Evolutionary conservation across 2,888 invertebrate species (phyloP), one percentile per base, ranked within the genome.

Genomic region (Cephus spinipes): DNA sequence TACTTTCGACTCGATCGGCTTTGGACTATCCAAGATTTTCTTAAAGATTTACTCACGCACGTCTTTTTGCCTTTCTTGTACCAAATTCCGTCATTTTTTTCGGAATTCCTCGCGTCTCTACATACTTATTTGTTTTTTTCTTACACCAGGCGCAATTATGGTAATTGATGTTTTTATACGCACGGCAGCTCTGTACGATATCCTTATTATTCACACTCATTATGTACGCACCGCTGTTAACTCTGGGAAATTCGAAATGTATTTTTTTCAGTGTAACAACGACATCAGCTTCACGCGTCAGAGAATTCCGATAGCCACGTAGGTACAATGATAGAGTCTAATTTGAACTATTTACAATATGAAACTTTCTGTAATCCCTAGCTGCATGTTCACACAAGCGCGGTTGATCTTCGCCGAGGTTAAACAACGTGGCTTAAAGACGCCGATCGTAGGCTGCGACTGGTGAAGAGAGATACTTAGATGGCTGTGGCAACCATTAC

Each of bases 301-400:
- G 6, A 31, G 71, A 71, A 31, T 71, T 71, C 31, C 32, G 23
- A 31, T 71, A 71, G 71, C 71, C 31, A 71, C 12, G 33, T 32
- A 71, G 71, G 71, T 71, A 71, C 32, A 33, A 80, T 79, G 77
- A 83, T 84, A 80, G 77, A 85, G 82, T 86, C 82, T 87, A 86
- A 84, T 84, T 83, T 83, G 81, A 85, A 86, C 81, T 90, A 90
- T 90, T 87, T 90, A 90, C 90, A 90, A 84, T 84, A 85, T 82
- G 74, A 83, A 82, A 86, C 81, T 81, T 83, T 82, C 83, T 33
- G 33, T 82, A 81, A 85, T 79, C 73, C 81, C 81, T 81, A 86
- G 86, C 80, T 81, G 82, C 55, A 23, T 55, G 23, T 55, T 87
- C 85, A 85, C 83, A 85, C 82, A 85, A 86, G 84, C 85, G 85